These are phyloP conservation scores for Spisula solida DNA, from an alignment of 2,888 invertebrate species.

Conservation along the genomic window DNA sequence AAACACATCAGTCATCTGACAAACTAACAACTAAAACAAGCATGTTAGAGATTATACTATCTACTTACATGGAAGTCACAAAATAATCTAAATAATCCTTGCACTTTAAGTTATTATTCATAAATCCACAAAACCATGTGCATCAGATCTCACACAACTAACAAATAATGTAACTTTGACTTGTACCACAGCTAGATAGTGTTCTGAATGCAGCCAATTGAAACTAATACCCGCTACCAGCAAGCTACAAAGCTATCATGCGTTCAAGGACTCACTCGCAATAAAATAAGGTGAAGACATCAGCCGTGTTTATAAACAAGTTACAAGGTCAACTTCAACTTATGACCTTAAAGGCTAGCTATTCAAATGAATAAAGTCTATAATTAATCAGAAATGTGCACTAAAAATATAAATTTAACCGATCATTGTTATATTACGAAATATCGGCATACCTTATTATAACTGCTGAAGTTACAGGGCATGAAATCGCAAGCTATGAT, in stretches of 20 bases:
- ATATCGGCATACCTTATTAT: not conserved
- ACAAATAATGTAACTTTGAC: not conserved
- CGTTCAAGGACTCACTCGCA: not conserved
- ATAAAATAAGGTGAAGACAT: constrained; percentile 5
- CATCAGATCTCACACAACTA: not conserved
- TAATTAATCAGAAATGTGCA: too few relatives aligned
- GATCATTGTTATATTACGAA: not conserved
- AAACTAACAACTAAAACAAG: not conserved
- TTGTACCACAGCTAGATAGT: not conserved
- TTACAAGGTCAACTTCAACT: constrained; percentile 16
- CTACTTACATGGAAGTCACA: not conserved
- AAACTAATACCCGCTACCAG: constrained; percentile 9
- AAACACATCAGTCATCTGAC: not conserved
- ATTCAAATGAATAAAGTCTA: too few relatives aligned
- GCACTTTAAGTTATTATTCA: not conserved
- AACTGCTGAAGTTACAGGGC: not conserved
- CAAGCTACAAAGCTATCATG: not conserved
- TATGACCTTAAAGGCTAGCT: not conserved
- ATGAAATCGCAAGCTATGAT: not conserved
- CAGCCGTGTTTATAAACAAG: constrained; percentile 29
- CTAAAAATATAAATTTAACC: not conserved
- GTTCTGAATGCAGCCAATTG: constrained; percentile 1
- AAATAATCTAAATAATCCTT: not conserved
- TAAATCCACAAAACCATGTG: not conserved
- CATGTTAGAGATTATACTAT: not conserved